These are phyloP conservation scores for Agrotis ipsilon DNA, from an alignment of 2,888 invertebrate species.

Conservation along the genomic window DNA sequence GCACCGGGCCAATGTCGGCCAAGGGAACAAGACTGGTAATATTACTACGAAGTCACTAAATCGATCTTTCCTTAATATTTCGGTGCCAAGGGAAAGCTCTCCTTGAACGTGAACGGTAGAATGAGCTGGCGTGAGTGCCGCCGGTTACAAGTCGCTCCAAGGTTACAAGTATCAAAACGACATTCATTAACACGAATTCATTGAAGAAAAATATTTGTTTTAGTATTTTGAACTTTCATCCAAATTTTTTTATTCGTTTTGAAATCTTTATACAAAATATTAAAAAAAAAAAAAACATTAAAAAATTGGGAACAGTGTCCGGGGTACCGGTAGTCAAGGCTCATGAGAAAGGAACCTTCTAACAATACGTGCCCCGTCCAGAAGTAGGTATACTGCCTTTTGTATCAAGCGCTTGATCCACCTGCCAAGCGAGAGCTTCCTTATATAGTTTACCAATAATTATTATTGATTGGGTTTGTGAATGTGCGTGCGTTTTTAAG, in stretches of 20 bases:
- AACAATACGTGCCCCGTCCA: too few species aligned
- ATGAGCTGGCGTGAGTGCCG: neutral
- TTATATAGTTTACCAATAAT: too few species aligned
- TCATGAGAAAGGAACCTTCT: too few species aligned
- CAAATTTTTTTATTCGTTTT: too few species aligned
- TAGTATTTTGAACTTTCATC: neutral
- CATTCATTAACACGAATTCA: neutral
- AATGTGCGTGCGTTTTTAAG: neutral
- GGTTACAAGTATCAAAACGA: constrained; percentile 7
- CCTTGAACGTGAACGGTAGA: constrained; percentile 15
- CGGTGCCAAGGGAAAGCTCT: constrained; percentile 29
- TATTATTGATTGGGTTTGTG: too few species aligned
- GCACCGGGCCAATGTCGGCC: constrained; percentile 70
- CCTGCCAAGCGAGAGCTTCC: too few species aligned
- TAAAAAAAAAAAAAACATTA: too few species aligned
- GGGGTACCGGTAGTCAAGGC: too few species aligned
- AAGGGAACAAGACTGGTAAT: constrained; percentile 69
- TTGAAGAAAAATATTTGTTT: neutral
- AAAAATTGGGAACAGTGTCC: too few species aligned
- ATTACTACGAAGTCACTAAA: neutral
- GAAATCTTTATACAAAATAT: too few species aligned
- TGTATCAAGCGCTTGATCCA: too few species aligned
- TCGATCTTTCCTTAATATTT: constrained; percentile 41
- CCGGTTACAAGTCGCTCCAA: neutral
- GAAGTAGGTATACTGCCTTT: too few species aligned